Percentiles rank a stretch among this genome's conserved stretches.
Conservation (phyloP, 1,140 invertebrate genomes). For the Matsumurasca onukii region DNA sequence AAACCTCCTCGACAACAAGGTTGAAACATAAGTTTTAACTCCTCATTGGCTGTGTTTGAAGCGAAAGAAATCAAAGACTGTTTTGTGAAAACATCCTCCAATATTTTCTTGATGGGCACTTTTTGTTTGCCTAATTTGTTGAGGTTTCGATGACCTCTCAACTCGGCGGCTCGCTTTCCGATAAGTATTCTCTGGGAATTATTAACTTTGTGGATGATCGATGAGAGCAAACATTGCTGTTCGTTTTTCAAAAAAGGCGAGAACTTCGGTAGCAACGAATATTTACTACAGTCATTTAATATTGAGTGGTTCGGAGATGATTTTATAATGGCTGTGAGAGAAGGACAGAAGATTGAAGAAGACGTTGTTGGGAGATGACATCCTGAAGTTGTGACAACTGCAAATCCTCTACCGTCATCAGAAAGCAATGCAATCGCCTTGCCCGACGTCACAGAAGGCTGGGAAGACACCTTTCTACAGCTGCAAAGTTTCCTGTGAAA, state of each 20-base stretch:
- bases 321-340: neutral
- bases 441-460: neutral
- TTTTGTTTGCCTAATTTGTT: neutral
- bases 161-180: slow-evolving; percentile 16
- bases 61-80: slow-evolving; percentile 18
- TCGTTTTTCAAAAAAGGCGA: neutral
- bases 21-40: slow-evolving; percentile 11
- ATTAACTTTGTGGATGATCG: slow-evolving; percentile 15
- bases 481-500: slow-evolving; percentile 10
- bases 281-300: neutral
- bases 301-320: neutral
- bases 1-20: slow-evolving; percentile 15
- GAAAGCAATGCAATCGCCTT: neutral
- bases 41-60: slow-evolving; percentile 3
- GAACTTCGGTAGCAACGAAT: neutral
- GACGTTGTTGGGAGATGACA: neutral
- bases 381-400: neutral
- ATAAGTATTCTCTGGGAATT: slow-evolving; percentile 15
- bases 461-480: neutral
- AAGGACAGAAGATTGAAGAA: neutral
- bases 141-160: neutral
- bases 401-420: slow-evolving; percentile 10
- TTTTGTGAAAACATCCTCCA: slow-evolving; percentile 12
- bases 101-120: neutral
- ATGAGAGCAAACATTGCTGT: neutral